phyloP scores from a whole-genome alignment of 2,888 invertebrate species.

The Tigriopus californicus region DNA sequence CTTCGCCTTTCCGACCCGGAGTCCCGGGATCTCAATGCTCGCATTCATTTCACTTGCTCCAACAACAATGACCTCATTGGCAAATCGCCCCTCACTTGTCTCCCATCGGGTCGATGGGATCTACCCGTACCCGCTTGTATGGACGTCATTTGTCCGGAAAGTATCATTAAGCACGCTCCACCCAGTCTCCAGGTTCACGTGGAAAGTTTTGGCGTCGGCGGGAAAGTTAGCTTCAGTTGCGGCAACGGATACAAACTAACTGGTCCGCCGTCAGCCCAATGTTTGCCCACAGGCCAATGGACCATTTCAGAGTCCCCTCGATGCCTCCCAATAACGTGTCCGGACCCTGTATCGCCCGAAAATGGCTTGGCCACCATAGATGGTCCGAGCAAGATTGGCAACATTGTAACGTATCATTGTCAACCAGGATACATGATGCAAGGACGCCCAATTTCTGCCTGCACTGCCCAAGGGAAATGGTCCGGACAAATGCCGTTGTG shows the following conservation, averaged over 20 bases:
- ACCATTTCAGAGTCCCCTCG: constrained; percentile 52
- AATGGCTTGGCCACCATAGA: constrained; percentile 62
- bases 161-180: neutral
- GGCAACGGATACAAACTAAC: constrained; percentile 41
- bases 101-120: constrained; percentile 74
- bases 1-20: constrained; percentile 48
- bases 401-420: constrained; percentile 69
- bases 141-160: constrained; percentile 8
- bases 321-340: constrained; percentile 55
- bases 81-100: constrained; percentile 46
- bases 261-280: constrained; percentile 39
- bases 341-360: constrained; percentile 48
- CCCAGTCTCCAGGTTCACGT: neutral
- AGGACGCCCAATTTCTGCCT: constrained; percentile 70
- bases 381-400: constrained; percentile 58
- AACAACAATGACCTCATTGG: constrained; percentile 64
- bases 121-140: constrained; percentile 53
- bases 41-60: constrained; percentile 50
- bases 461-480: constrained; percentile 71
- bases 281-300: constrained; percentile 67
- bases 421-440: constrained; percentile 73
- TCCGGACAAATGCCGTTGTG: constrained; percentile 65
- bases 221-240: constrained; percentile 55
- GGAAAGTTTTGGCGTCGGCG: constrained; percentile 29
- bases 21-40: constrained; percentile 47